Evolutionary conservation across 1,140 invertebrate species (phyloP).

Genomic region (Nylanderia fulva): DNA sequence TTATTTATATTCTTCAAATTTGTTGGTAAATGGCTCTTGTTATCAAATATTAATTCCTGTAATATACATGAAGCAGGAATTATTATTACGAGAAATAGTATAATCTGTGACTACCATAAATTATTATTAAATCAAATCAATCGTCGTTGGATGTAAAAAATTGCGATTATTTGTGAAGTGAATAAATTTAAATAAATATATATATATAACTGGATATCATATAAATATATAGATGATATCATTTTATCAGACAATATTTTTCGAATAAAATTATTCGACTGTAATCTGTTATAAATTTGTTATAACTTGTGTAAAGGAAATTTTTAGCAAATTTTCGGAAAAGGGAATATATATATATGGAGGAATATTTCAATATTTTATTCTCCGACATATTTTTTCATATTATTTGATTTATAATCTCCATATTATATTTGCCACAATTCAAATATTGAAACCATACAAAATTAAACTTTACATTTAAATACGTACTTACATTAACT

Average conservation of each 20-base stretch:
- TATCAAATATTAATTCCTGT: constrained; percentile 19
- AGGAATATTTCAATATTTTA: not conserved
- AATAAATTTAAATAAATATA: constrained; percentile 8
- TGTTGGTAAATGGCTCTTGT: not conserved
- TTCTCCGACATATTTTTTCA: not conserved
- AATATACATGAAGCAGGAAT: not conserved
- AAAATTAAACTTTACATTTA: not conserved
- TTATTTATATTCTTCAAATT: not conserved
- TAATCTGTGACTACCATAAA: not conserved
- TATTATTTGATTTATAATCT: not conserved
- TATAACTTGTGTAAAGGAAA: not conserved
- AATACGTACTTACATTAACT: too few species aligned
- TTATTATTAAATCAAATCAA: constrained; percentile 22
- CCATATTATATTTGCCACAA: not conserved
- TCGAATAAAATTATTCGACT: not conserved
- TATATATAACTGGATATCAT: not conserved
- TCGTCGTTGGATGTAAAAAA: not conserved
- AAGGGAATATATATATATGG: not conserved
- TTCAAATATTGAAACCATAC: not conserved
- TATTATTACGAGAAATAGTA: not conserved
- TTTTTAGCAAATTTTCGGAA: not conserved
- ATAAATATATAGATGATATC: not conserved
- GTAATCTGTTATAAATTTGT: not conserved
- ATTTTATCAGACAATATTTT: constrained; percentile 11
- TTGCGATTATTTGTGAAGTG: not conserved